phyloP scores from a whole-genome alignment of 1,140 invertebrate species.

The Brachionus calyciflorus region DNA sequence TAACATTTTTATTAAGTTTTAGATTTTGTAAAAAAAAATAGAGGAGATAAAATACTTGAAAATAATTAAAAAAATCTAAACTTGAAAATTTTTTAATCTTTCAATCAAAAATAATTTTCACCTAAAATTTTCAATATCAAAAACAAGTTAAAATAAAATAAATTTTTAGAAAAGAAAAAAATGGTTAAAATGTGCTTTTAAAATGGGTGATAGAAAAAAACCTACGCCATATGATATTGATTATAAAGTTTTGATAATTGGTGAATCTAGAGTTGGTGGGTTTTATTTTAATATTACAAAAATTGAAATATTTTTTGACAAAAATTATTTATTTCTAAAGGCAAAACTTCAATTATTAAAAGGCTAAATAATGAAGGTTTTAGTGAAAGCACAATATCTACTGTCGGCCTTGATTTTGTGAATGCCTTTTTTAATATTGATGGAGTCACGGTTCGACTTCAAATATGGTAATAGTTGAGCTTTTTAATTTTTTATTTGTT shows the following conservation, averaged over 20 bases:
- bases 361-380: slow-evolving; percentile 37
- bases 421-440: slow-evolving; percentile 64
- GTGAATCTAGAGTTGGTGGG: slow-evolving; percentile 45
- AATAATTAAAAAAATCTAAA: too few relatives aligned
- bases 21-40: too few relatives aligned
- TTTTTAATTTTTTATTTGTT: too few relatives aligned
- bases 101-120: too few relatives aligned
- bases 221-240: slow-evolving; percentile 35
- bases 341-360: slow-evolving; percentile 40
- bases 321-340: not conserved
- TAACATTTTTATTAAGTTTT: too few relatives aligned
- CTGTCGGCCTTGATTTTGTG: slow-evolving; percentile 78
- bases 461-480: too few relatives aligned
- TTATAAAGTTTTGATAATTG: slow-evolving; percentile 45
- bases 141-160: too few relatives aligned
- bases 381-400: slow-evolving; percentile 70
- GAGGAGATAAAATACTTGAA: too few relatives aligned
- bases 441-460: slow-evolving; percentile 64
- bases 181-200: not conserved
- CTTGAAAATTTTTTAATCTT: too few relatives aligned
- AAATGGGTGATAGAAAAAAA: slow-evolving; percentile 21
- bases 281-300: not conserved
- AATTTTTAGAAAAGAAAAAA: too few relatives aligned
- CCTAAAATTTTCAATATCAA: too few relatives aligned
- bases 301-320: not conserved